Evolutionary conservation across 1,140 invertebrate species (phyloP), one percentile per base, ranked within the genome.

Genomic region (Aphaenogaster rudis): DNA sequence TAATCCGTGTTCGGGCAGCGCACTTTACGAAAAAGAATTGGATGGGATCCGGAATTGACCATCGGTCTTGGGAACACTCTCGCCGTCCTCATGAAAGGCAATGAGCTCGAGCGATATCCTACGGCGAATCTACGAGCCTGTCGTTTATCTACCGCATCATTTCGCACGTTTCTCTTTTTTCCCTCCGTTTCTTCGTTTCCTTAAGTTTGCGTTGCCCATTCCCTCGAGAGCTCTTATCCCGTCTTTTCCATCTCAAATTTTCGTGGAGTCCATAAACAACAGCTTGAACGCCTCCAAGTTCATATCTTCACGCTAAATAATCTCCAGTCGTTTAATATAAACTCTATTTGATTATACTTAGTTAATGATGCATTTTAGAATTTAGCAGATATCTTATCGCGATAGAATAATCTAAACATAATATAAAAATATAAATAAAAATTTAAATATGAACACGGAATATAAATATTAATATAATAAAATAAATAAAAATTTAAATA

Each of bases 1-100:
- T 88, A 92, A 89, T 89, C 61, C 39, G 57, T 6, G 66, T 67
- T 57, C 59, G 50, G 63, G 11, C 17, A 48, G 17, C 15, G 64
- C n/a, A 69, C 66, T 71, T 88, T 85, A 39, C 80, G 64, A 61
- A 89, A 80, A 87, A 90, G 89, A 91, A 93, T 93, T 92, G 91
- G 87, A 93, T 92, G 89, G 88, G 87, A 87, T 91, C 84, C 69
- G 54, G 63, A 86, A 92, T 91, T 80, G 88, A 91, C 86, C 88
- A 92, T 90, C 84, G 79, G 88, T 91, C 91, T 88, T 48, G 79
- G 72, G 36, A 45, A 81, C 74, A 87, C 61, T 57, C 67, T 66
- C 33, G 69, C 59, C 76, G 63, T 54, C 67, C 82, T 93, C 92
- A 93, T 93, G 92, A 93, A 93, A 93, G 80, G 90, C 91, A 91